phyloP scores from a whole-genome alignment of 2,113 vertebrate genomes.

The Pao palembangensis region DNA sequence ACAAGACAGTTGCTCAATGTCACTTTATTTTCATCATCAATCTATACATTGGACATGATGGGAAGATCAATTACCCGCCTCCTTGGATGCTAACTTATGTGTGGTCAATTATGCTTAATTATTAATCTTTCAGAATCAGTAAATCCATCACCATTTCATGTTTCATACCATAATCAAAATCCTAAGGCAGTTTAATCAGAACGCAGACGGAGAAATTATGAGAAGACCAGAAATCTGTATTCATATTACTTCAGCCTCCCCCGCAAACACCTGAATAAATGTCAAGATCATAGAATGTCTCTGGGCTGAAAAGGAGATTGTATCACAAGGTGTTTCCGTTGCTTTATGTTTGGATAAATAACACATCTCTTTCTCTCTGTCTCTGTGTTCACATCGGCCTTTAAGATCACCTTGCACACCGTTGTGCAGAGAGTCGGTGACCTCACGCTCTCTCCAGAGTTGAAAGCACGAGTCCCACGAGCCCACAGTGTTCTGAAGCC shows the following conservation, averaged over 20 bases:
- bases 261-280: slow-evolving; percentile 75
- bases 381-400: slow-evolving; percentile 66
- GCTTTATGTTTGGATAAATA: slow-evolving; percentile 76
- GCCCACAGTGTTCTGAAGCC: slow-evolving; percentile 54
- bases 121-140: slow-evolving; percentile 55
- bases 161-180: slow-evolving; percentile 46
- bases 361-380: slow-evolving; percentile 65
- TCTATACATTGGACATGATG: slow-evolving; percentile 53
- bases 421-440: slow-evolving; percentile 58
- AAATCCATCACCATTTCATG: slow-evolving; percentile 47
- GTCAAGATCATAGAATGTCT: slow-evolving; percentile 78
- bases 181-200: slow-evolving; percentile 42
- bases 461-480: slow-evolving; percentile 59
- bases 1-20: slow-evolving; percentile 47
- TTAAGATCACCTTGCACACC: slow-evolving; percentile 63
- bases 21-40: slow-evolving; percentile 48
- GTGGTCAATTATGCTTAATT: slow-evolving; percentile 65
- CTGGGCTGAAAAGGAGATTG: slow-evolving; percentile 70
- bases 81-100: slow-evolving; percentile 61
- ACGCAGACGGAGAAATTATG: slow-evolving; percentile 46
- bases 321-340: slow-evolving; percentile 75
- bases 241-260: slow-evolving; percentile 74
- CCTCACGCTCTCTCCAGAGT: slow-evolving; percentile 61
- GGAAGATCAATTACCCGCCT: slow-evolving; percentile 55
- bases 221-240: slow-evolving; percentile 39